Evolutionary conservation across 2,888 invertebrate genomes (phyloP).

Genomic region (Rhagonycha fulva): DNA sequence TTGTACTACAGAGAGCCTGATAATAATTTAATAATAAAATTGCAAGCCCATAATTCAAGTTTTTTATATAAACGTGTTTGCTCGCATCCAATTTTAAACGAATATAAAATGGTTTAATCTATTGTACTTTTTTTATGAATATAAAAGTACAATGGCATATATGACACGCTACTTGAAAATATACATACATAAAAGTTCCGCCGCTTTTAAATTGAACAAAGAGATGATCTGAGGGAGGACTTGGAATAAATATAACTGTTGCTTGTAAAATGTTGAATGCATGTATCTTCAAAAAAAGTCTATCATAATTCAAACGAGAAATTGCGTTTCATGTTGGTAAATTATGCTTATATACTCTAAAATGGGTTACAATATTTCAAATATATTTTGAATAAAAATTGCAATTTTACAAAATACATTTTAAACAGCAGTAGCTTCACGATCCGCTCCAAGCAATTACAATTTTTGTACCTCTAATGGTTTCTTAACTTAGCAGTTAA

Average conservation of each 20-base stretch:
- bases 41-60: not conserved
- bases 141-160: constrained; percentile 1
- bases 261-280: not conserved
- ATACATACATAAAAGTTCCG: not conserved
- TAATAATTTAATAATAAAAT: not conserved
- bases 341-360: not conserved
- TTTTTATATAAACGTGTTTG: not conserved
- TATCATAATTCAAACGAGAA: not conserved
- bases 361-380: not conserved
- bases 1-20: not conserved
- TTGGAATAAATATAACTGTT: constrained; percentile 1
- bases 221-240: constrained; percentile 1
- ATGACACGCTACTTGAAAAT: constrained; percentile 4
- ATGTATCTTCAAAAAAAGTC: not conserved
- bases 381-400: not conserved
- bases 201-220: constrained; percentile 4
- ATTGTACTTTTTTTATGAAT: not conserved
- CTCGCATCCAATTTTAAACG: not conserved
- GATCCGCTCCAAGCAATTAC: not conserved
- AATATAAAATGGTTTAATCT: not conserved
- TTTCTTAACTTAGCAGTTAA: not conserved
- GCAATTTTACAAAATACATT: not conserved
- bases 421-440: not conserved
- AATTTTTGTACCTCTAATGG: not conserved
- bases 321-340: not conserved